Percentiles rank a stretch among this genome's conserved stretches.
Conservation (phyloP, 2,797 vertebrate genomes). For the Potorous gilbertii region DNA sequence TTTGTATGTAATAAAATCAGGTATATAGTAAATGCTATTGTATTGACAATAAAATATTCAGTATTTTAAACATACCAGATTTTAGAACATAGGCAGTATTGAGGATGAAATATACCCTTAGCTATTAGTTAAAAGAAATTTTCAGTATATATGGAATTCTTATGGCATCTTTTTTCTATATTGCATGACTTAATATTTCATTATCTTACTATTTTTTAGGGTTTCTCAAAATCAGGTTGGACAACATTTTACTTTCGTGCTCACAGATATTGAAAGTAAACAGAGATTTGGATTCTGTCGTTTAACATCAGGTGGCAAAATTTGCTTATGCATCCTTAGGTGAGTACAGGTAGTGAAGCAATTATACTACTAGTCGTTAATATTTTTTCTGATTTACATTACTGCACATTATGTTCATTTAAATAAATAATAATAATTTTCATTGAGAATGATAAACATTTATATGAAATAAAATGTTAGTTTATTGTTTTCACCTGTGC, state of each 20-base stretch:
- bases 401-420: not conserved
- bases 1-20: not conserved
- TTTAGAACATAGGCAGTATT: not conserved
- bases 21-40: not conserved
- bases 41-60: not conserved
- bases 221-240: constrained; percentile 94
- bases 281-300: constrained; percentile 98
- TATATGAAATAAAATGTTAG: not conserved
- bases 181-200: constrained; percentile 11
- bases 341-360: constrained; percentile 77
- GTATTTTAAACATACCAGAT: not conserved
- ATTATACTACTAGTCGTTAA: not conserved
- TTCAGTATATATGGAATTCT: accelerated
- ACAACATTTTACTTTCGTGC: constrained; percentile 98
- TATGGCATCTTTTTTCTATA: not conserved
- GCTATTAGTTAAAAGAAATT: not conserved
- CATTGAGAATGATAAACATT: not conserved
- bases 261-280: constrained; percentile 97
- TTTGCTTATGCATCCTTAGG: constrained; percentile 97
- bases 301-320: constrained; percentile 93
- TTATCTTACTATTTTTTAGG: constrained; percentile 82
- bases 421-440: not conserved
- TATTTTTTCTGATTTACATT: not conserved
- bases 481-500: not conserved
- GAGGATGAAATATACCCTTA: not conserved